Evolutionary conservation across 2,888 invertebrate genomes (phyloP), one percentile per base, ranked within the genome.

Genomic region (Euclidia mi): DNA sequence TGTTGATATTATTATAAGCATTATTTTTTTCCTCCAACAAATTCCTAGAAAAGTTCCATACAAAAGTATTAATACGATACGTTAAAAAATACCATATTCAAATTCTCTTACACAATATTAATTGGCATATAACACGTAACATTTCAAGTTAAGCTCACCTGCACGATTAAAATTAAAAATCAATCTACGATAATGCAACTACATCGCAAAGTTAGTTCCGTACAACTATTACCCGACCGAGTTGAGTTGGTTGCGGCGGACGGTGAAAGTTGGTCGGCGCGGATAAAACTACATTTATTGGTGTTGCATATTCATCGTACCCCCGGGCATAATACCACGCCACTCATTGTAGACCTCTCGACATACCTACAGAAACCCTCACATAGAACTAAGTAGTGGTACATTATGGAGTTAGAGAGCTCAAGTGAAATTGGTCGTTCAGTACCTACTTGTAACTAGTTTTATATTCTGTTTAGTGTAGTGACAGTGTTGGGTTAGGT

Each of bases 261-360:
- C 65, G 78, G 91, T 88, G 94, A 92, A 94, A 94, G 94, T 94
- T 93, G 84, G 78, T 71, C 82, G 70, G 72, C 79, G 76, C 69
- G 89, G 87, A 88, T 90, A 88, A 90, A 92, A 91, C 91, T 87
- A 89, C 90, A 88, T 92, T 92, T 92, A 93, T 91, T 89, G 87
- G 83, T 84, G 81, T 85, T 94, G 92, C 93, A 94, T 94, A 94
- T 94, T 94, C 94, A 94, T 89, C 82, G 84, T 83, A 86, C 84
- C 92, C 85, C 71, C 71, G 60, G 86, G 89, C 90, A 72, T 76
- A 79, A 70, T 70, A 61, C 56, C 47, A 55, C 60, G 46, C 91
- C 87, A 86, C 41, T 64, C 37, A 65, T 67, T 14, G 46, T 11
- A 70, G 82, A 85, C 49, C 82, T 50, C 56, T 76, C 52, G 34